Evolutionary conservation across 2,888 invertebrate species (phyloP).

Genomic region (Pseudococcus viburni): DNA sequence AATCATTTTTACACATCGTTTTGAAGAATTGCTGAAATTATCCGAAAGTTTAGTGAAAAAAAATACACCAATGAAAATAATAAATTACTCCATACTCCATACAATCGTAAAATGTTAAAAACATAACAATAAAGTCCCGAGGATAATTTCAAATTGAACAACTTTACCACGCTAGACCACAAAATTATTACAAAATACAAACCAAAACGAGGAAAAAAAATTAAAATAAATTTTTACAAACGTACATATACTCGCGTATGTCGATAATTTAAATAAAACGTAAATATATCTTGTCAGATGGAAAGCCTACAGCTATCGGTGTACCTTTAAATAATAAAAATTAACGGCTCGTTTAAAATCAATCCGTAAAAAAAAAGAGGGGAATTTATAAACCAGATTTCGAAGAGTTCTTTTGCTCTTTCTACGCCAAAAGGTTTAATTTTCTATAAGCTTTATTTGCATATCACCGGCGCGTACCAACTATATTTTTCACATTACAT

Average conservation of each 20-base stretch:
- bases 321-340: constrained; percentile 62
- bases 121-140: constrained; percentile 56
- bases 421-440: constrained; percentile 64
- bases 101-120: constrained; percentile 59
- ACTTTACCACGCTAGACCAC: constrained; percentile 49
- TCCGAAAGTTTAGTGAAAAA: neutral
- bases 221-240: constrained; percentile 63
- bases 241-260: constrained; percentile 32
- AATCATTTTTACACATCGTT: constrained; percentile 36
- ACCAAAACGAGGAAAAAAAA: constrained; percentile 59
- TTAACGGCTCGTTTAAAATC: constrained; percentile 62
- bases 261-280: constrained; percentile 64
- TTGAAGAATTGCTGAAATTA: constrained; percentile 43
- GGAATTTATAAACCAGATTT: constrained; percentile 62
- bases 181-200: constrained; percentile 54
- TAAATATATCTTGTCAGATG: constrained; percentile 64
- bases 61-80: constrained; percentile 45
- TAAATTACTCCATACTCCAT: constrained; percentile 19
- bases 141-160: constrained; percentile 61
- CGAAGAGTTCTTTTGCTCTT: constrained; percentile 61
- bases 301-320: constrained; percentile 58
- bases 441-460: constrained; percentile 62
- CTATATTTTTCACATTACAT: constrained; percentile 58
- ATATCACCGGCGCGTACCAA: constrained; percentile 32
- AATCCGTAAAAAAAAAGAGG: constrained; percentile 57